Evolutionary conservation across 2,113 vertebrate species (phyloP), one percentile per base, ranked within the genome.

Genomic region (Paradoxurus hermaphroditus): DNA sequence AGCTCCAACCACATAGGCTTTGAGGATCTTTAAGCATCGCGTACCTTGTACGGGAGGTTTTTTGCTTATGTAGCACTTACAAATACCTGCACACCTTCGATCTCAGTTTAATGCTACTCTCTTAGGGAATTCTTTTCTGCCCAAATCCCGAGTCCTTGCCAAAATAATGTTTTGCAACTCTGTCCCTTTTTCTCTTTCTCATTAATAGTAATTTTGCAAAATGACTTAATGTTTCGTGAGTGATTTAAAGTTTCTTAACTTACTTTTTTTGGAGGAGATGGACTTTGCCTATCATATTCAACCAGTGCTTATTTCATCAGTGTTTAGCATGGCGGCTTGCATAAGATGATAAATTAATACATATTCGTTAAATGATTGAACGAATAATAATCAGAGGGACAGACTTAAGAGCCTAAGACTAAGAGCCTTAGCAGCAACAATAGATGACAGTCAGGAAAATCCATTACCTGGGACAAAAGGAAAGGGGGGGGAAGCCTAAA

Each of bases 341-440:
- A 29, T 49, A 94, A 63, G 53, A 86, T 49, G 21, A 94, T 27
- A 94, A 96, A 97, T 89, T 70, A 83, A 67, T 62, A 62, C 44
- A 25, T 49, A 78, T 63, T 93, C 95, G 18, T 87, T 51, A 86
- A 49, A 67, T 90, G 34, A 84, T 49, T 86, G 53, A 95, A 44
- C 81, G 68, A 81, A 79, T 95, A 90, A 62, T 89, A 86, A 78
- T 75, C 49, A 88, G 16, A 77, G 4, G 82, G 75, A 75, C 41
- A 90, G 10, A 70, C 18, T 53, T 85, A 94, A 91, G 19, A 87
- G 6, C 39, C 29, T 36, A 70, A 56, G 59, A 72, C 29, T 90
- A 83, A 75, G 51, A 75, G 34, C 3, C 8, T 86, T 84, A 93
- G 46, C 9, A 59, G 19, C 41, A 83, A 53, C 29, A 91, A 73